Base-by-base conservation (phyloP, 2,888 invertebrate genomes). In the Neuroscelio doddi region DNA sequence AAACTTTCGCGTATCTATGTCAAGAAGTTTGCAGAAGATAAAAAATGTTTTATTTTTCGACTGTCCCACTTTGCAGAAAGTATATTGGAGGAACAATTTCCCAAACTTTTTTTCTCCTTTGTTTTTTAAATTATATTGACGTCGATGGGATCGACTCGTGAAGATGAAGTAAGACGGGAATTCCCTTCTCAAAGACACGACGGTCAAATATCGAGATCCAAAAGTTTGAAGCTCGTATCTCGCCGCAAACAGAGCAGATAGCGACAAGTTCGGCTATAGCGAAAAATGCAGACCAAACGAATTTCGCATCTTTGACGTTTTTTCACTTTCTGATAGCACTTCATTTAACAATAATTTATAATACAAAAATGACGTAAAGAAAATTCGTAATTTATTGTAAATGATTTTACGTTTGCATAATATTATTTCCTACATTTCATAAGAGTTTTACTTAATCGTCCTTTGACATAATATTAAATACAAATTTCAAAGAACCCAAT, bases 81-180 rank as follows among this genome's bases (percentile, higher is more conserved):
- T 38, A 38, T 15, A 16, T 38, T 12, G 9, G 15, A 38, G 16
- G 17, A 38, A 16, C 17, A 16, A 8, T 16, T 29, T 21, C 7
- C 26, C 3, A 8, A 17, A 14, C 17, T n/a, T n/a, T 27, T 26
- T 26, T 44, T 1, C 27, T 27, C 8, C 29, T 44, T 44, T 44
- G 44, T 44, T 44, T 44, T 29, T 14, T 10, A 10, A 44, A 44
- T 29, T 26, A 44, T 27, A 44, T 44, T 8, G 44, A 27, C 10
- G 44, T 17, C 27, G 44, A 14, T 27, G 15, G 21, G 21, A 27
- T 15, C 15, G 27, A 44, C 26, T 44, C 8, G 38, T 9, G 17
- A 38, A 14, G 14, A 3, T 38, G 38, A 17, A 38, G 38, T 38
- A 38, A 38, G 14, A 38, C 15, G 17, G 14, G 9, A 38, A 38